Evolutionary conservation across 2,113 vertebrate species (phyloP), one percentile per base, ranked within the genome.

Genomic region (Rhinoptilus africanus): DNA sequence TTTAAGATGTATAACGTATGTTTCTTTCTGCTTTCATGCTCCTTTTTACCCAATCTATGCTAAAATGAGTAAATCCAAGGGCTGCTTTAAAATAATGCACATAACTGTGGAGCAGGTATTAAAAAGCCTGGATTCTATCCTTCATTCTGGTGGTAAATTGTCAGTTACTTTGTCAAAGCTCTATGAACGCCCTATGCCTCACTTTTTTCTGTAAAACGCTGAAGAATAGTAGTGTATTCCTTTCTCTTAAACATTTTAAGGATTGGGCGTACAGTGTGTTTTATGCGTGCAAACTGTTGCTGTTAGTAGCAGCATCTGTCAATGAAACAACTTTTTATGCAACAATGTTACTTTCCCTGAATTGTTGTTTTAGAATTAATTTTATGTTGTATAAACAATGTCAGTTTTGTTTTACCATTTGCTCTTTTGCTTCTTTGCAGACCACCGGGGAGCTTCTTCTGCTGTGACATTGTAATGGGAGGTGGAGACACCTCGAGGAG

Each of bases 401-500:
- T 80, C 80, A 54, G 16, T 75, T 78, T 24, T 60, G 48, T 64
- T 41, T 76, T 72, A 72, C 57, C 37, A 12, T 53, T 92, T 96
- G 64, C 74, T 87, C 28, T 87, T 91, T 84, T 74, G 24, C 53
- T 74, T 68, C 76, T 91, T 82, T 69, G 50, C 74, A 88, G 91
- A 67, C 67, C 62, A 79, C 53, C 47, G 0, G 54, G 84, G 50
- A 83, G 63, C 84, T 92, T 62, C 41, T 78, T 85, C n/a, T 57
- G 53, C 74, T 79, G 69, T 91, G 92, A 73, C 77, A 72, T 39
- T 79, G 66, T 69, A 66, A 28, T 51, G 62, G 87, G 59, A 94
- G 71, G 62, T 94, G 93, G 81, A 80, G 97, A 91, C 84, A 88
- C 71, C 86, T 96, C 53, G 41, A 92, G 94, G 93, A 96, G 87